These are phyloP conservation scores for Sander lucioperca DNA, from an alignment of 2,113 vertebrate genomes.

Conservation along the genomic window DNA sequence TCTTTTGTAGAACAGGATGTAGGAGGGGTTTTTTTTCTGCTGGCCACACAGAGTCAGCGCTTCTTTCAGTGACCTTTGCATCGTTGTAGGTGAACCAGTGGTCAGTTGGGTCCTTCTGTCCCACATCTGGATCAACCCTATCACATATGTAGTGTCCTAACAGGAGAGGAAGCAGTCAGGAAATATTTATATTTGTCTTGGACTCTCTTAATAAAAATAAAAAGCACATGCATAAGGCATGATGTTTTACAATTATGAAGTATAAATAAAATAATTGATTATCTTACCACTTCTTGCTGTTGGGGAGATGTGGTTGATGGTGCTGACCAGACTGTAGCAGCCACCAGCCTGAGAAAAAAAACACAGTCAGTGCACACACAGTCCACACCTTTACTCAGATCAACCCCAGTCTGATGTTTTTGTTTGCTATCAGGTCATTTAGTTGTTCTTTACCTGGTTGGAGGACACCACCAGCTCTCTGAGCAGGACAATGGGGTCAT, in stretches of 20 bases:
- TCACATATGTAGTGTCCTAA: constrained; percentile 43
- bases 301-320: constrained; percentile 15
- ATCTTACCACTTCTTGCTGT: neutral
- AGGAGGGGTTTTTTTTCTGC: neutral
- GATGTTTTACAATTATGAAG: neutral
- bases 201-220: neutral
- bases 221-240: neutral
- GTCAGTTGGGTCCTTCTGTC: neutral
- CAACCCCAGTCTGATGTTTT: neutral
- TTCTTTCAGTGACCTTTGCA: constrained; percentile 4
- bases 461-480: constrained; percentile 14
- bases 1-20: constrained; percentile 40
- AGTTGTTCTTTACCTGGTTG: neutral
- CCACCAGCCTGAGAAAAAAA: neutral
- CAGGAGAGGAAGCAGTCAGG: neutral
- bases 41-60: neutral
- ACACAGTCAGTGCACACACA: neutral
- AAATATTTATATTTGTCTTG: neutral
- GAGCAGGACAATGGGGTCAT: neutral
- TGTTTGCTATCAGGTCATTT: neutral
- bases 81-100: constrained; percentile 38
- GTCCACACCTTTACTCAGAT: neutral
- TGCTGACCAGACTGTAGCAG: constrained; percentile 18
- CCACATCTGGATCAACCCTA: constrained; percentile 4
- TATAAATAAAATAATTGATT: neutral